A percentile compares a stretch with the other conserved stretches of the same genome.
These are phyloP conservation scores for Patagioenas fasciata DNA, from an alignment of 2,113 vertebrate species.

Conservation along the genomic window DNA sequence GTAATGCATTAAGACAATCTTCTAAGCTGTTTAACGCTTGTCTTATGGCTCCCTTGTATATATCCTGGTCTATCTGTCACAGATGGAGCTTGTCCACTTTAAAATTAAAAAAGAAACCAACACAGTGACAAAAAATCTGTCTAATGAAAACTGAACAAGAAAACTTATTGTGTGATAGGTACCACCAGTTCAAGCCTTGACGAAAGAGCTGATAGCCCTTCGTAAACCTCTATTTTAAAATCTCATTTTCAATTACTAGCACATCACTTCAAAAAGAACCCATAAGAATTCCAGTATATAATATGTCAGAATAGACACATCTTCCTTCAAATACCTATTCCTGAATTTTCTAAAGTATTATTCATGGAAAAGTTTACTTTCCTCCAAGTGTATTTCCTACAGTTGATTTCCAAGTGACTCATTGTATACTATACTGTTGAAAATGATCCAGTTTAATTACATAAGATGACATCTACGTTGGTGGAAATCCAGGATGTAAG, in stretches of 20 bases:
- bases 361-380: background rate
- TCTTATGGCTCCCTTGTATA: constrained; percentile 6
- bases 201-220: background rate
- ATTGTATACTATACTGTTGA: background rate
- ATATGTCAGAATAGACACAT: background rate
- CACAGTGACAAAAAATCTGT: background rate
- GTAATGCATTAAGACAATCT: constrained; percentile 46
- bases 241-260: background rate
- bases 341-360: background rate
- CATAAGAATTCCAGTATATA: background rate
- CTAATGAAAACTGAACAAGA: background rate
- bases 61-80: background rate
- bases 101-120: background rate
- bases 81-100: background rate
- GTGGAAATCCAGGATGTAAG: background rate
- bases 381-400: background rate
- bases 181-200: background rate
- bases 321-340: background rate
- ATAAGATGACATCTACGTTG: background rate
- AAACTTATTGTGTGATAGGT: background rate
- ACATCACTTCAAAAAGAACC: background rate
- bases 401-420: background rate
- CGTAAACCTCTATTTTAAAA: background rate
- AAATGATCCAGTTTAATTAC: background rate
- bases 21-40: constrained; percentile 42